Percentiles rank a stretch among this genome's conserved stretches.
These are phyloP conservation scores for Seriola rivoliana DNA, from an alignment of 2,113 vertebrate species.

Conservation along the genomic window DNA sequence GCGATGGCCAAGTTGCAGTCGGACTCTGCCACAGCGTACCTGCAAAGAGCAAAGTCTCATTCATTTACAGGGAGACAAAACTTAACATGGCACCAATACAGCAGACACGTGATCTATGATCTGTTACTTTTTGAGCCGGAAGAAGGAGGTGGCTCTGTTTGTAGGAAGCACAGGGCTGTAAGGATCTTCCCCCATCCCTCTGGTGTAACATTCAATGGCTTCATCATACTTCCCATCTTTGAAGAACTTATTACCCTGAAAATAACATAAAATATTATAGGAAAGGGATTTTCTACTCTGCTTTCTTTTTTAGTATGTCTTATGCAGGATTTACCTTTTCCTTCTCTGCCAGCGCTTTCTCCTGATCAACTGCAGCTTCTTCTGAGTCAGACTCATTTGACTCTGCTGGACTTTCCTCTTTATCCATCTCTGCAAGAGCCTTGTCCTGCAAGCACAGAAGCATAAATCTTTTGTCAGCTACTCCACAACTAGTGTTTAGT, in stretches of 20 bases:
- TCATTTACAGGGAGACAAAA: background rate
- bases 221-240: conserved; percentile 93
- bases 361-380: conserved; percentile 87
- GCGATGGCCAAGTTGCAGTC: conserved; percentile 96
- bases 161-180: conserved; percentile 93
- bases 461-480: background rate
- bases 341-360: conserved; percentile 89
- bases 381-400: conserved; percentile 93
- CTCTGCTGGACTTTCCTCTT: conserved; percentile 89
- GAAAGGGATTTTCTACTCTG: background rate
- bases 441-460: conserved; percentile 85
- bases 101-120: background rate
- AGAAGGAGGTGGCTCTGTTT: conserved; percentile 93
- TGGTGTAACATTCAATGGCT: conserved; percentile 93
- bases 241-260: conserved; percentile 92
- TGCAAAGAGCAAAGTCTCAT: conserved; percentile 48
- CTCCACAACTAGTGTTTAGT: background rate
- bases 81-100: background rate
- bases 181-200: conserved; percentile 92
- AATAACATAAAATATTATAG: conserved; percentile 1
- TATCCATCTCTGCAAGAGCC: conserved; percentile 91
- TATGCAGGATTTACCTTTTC: conserved; percentile 85
- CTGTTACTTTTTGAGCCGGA: conserved; percentile 92
- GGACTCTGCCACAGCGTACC: conserved; percentile 94
- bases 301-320: background rate